Conservation (phyloP, 2,797 vertebrate species). For the Danionella dracula region DNA sequence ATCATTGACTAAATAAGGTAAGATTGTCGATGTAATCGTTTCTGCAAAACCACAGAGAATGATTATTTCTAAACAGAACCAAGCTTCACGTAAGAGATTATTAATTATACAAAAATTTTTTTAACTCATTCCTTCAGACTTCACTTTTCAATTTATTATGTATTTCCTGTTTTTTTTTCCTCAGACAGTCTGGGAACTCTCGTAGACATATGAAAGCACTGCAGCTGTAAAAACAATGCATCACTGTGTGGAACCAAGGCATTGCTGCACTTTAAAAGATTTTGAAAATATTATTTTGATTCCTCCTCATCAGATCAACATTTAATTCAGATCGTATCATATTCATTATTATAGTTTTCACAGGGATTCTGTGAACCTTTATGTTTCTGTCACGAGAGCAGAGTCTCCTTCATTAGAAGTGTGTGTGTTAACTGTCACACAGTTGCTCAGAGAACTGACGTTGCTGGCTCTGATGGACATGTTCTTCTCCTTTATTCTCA, state of each 20-base stretch:
- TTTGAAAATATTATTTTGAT: background rate
- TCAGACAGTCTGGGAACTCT: background rate
- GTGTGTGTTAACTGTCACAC: background rate
- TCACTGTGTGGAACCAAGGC: background rate
- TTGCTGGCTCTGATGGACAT: background rate
- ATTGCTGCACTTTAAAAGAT: background rate
- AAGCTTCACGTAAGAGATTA: too few relatives aligned
- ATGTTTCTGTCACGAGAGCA: background rate
- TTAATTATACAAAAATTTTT: too few relatives aligned
- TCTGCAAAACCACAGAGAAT: too few relatives aligned
- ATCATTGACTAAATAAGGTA: too few relatives aligned
- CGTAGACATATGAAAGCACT: background rate
- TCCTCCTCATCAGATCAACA: background rate
- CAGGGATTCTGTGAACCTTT: background rate
- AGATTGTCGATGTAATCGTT: too few relatives aligned
- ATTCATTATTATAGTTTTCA: too few relatives aligned
- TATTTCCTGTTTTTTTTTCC: background rate
- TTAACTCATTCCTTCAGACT: background rate
- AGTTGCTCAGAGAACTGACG: background rate
- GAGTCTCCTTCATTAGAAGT: background rate
- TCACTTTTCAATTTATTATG: background rate
- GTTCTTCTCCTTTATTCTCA: conserved; percentile 14
- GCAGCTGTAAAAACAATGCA: conserved; percentile 8
- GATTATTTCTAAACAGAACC: too few relatives aligned
- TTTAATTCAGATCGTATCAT: too few relatives aligned